phyloP scores from a whole-genome alignment of 30 jellyfish, hydroid and myxozoan species.

The Hydra vulgaris region DNA sequence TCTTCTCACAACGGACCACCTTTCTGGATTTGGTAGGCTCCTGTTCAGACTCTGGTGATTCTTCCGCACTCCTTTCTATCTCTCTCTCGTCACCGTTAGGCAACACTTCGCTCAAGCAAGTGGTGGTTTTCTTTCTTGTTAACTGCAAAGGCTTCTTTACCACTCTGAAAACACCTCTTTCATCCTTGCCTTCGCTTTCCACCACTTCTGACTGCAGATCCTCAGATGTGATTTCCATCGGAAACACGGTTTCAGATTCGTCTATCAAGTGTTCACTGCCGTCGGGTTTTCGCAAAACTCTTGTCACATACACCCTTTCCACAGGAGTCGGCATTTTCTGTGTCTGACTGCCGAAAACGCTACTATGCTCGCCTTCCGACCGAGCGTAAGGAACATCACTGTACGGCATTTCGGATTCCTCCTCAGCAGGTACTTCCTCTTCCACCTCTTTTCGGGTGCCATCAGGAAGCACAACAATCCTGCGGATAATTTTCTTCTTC shows the following conservation, averaged over 20 bases:
- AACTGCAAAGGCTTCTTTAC: constrained; percentile 33
- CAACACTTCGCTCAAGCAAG: constrained; percentile 23
- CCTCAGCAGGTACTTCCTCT: constrained; percentile 48
- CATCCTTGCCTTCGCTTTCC: constrained; percentile 41
- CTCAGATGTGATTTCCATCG: constrained; percentile 35
- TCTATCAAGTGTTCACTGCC: constrained; percentile 58
- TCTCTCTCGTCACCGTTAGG: constrained; percentile 55
- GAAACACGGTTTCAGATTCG: constrained; percentile 62
- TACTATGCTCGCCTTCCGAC: not conserved
- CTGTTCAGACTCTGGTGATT: constrained; percentile 21
- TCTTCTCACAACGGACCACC: constrained; percentile 43
- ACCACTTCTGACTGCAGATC: constrained; percentile 24
- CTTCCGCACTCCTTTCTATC: constrained; percentile 28
- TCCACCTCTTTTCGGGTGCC: constrained; percentile 64
- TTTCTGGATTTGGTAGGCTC: constrained; percentile 29
- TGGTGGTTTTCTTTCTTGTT: constrained; percentile 29
- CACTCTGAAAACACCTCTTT: constrained; percentile 32
- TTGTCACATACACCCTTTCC: constrained; percentile 52
- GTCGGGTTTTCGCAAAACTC: constrained; percentile 27
- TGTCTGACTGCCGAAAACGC: constrained; percentile 25
- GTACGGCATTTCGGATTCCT: no score
- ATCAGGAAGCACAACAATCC: constrained; percentile 44
- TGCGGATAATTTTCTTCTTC: constrained; percentile 43
- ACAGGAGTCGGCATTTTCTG: constrained; percentile 54
- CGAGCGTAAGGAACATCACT: constrained; percentile 5